These are phyloP conservation scores for Probaryconus sp. DNA, from an alignment of 1,140 invertebrate species.

Conservation along the genomic window DNA sequence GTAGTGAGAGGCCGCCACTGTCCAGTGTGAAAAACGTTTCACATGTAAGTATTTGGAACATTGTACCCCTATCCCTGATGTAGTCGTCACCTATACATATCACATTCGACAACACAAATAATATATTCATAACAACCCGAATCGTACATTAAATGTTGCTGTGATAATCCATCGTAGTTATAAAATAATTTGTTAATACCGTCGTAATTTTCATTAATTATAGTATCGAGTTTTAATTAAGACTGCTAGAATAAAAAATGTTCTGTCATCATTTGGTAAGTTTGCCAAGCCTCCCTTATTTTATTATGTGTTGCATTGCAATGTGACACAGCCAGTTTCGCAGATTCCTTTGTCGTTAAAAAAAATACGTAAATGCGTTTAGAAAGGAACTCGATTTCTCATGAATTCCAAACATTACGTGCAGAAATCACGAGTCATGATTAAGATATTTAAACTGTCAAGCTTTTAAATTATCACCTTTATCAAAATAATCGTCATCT, in stretches of 20 bases:
- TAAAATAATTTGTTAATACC: constrained; percentile 39
- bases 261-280: constrained; percentile 55
- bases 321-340: constrained; percentile 12
- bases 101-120: constrained; percentile 47
- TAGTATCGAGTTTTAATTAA: constrained; percentile 31
- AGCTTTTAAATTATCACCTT: too few species aligned
- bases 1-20: too few species aligned
- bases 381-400: too few species aligned
- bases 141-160: constrained; percentile 47
- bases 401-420: background rate
- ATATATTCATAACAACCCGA: constrained; percentile 45
- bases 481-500: too few species aligned
- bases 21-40: too few species aligned
- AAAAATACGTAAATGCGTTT: constrained; percentile 22
- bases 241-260: constrained; percentile 45
- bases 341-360: constrained; percentile 16
- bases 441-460: too few species aligned
- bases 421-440: too few species aligned
- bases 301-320: constrained; percentile 47
- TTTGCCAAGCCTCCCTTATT: constrained; percentile 17
- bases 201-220: constrained; percentile 14
- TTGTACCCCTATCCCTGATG: too few species aligned
- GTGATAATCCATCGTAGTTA: constrained; percentile 38
- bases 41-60: too few species aligned
- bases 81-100: constrained; percentile 50